Conservation (phyloP, 2,797 vertebrate species). For the Phylloscopus collybita region DNA sequence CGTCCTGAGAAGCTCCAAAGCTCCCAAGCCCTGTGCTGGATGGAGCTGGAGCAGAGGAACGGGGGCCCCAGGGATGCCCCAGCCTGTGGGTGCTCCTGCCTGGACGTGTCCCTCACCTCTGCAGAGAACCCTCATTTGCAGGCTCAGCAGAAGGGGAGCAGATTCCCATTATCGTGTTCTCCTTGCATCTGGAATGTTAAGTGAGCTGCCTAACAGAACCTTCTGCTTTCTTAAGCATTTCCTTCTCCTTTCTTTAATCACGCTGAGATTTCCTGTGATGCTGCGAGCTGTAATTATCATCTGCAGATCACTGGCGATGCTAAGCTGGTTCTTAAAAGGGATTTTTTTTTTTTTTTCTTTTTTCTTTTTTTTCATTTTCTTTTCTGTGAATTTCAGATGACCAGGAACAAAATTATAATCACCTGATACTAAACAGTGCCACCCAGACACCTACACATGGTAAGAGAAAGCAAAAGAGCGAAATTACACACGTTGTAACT, state of each 20-base stretch:
- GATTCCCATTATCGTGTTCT: slow-evolving; percentile 21
- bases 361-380: slow-evolving; percentile 78
- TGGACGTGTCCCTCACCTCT: neutral
- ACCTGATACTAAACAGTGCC: slow-evolving; percentile 91
- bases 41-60: neutral
- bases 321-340: slow-evolving; percentile 62
- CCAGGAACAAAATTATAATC: slow-evolving; percentile 95
- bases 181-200: slow-evolving; percentile 57
- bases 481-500: slow-evolving; percentile 68
- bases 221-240: slow-evolving; percentile 71
- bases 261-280: slow-evolving; percentile 61
- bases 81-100: neutral
- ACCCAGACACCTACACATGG: slow-evolving; percentile 94
- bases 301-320: slow-evolving; percentile 30
- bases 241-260: slow-evolving; percentile 63
- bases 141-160: slow-evolving; percentile 33
- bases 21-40: neutral
- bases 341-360: slow-evolving; percentile 79
- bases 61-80: neutral
- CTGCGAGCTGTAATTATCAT: slow-evolving; percentile 72
- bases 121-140: neutral
- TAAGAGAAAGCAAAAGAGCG: slow-evolving; percentile 80
- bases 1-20: neutral
- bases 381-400: slow-evolving; percentile 89
- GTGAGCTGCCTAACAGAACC: slow-evolving; percentile 38